Evolutionary conservation across 1,140 invertebrate species (phyloP).

Genomic region (Subanguina moxae): DNA sequence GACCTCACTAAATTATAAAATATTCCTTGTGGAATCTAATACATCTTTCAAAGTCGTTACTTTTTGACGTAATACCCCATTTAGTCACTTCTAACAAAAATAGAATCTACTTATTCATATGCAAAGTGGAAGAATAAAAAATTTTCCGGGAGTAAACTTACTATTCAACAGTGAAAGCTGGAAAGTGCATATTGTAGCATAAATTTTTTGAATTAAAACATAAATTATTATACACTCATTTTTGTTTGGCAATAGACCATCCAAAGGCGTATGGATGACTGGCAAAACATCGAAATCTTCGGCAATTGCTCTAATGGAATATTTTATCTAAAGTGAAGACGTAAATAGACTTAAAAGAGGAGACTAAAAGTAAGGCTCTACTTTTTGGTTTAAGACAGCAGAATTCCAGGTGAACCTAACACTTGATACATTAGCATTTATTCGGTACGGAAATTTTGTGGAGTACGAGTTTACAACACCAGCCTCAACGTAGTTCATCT

Average conservation of each 20-base stretch:
- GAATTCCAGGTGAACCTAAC: constrained; percentile 53
- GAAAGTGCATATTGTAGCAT: background rate
- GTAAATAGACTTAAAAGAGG: background rate
- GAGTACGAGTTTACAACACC: constrained; percentile 52
- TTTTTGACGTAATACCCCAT: background rate
- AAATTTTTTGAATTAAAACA: background rate
- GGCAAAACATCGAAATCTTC: constrained; percentile 55
- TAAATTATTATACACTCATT: background rate
- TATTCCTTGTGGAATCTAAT: too few species aligned
- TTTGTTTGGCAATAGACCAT: constrained; percentile 43
- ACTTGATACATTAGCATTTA: constrained; percentile 52
- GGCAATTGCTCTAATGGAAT: constrained; percentile 43
- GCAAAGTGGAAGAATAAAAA: too few species aligned
- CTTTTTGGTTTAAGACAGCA: constrained; percentile 10
- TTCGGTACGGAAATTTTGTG: constrained; percentile 55
- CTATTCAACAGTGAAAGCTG: constrained; percentile 7
- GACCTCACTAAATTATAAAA: too few species aligned
- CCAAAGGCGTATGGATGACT: constrained; percentile 41
- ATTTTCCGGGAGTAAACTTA: background rate
- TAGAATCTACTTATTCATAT: too few species aligned
- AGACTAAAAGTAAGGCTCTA: background rate
- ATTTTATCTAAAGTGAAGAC: constrained; percentile 39
- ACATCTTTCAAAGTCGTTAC: too few species aligned
- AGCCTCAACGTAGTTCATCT: constrained; percentile 53
- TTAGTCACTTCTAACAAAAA: background rate